Base-by-base conservation (phyloP, 2,797 vertebrate species). In the Pampus argenteus region DNA sequence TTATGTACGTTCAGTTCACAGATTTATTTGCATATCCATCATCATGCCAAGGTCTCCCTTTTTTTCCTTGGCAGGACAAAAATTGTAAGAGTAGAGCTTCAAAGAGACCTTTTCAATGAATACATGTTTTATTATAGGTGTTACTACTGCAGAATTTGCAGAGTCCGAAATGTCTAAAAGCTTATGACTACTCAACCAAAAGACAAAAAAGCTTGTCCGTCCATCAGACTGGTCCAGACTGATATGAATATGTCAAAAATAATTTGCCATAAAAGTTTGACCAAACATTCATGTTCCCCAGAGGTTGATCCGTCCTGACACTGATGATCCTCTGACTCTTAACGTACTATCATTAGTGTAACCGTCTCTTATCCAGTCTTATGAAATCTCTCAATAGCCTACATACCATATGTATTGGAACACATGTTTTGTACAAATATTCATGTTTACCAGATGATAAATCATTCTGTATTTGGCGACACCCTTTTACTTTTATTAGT, bases 11-110 rank as follows among this genome's bases (percentile, higher is more conserved):
- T 11, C 34, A 13, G 10, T 36, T 4, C 2, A 36, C 11, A 13
- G 3, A 48, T 63, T 25, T 48, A n/a, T 68, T 42, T 38, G 38
- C 34, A 55, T 6, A 59, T 74, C 40, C 52, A 47, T 60, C 58
- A 56, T 23, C 15, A 9, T 40, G 38, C 54, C 25, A 38, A 38
- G 29, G 9, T 57, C 25, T 51, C 26, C 3, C 45, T 65, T 22
- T 42, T 28, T n/a, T n/a, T n/a, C n/a, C n/a, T n/a, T 47, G 2
- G 22, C 54, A 13, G 9, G 20, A 38, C 13, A 61, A 42, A 42
- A 54, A 3, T 20, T 63, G n/a, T 13, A 17, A 47, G 66, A 13
- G n/a, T 20, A 29, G 2, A 17, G 40, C 31, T 66, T 34, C 18
- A 56, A 38, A 8, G n/a, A 26, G 23, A 47, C 22, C 38, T 64